Evolutionary conservation across 2,888 invertebrate species (phyloP).

Genomic region (Chaetogeoica ovagalla): DNA sequence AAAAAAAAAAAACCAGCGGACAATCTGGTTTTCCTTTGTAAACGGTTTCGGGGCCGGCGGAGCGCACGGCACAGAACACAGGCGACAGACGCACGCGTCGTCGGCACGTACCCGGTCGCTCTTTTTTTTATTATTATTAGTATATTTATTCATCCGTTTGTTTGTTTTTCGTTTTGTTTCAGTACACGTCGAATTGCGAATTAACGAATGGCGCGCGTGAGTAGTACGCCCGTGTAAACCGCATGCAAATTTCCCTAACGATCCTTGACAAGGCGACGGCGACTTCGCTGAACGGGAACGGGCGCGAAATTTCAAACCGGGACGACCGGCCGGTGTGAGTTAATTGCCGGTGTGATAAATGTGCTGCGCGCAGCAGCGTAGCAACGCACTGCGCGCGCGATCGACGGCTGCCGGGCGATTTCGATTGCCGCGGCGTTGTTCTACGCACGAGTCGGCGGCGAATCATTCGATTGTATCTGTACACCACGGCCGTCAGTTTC

Average conservation of each 20-base stretch:
- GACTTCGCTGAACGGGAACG: not conserved
- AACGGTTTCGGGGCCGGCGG: constrained; percentile 26
- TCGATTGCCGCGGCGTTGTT: no score
- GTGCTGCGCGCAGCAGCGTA: not conserved
- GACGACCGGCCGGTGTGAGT: constrained; percentile 9
- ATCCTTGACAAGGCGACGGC: constrained; percentile 38
- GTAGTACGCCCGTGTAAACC: not conserved
- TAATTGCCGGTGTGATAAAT: constrained; percentile 43
- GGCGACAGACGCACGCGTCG: constrained; percentile 48
- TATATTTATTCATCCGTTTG: constrained; percentile 29
- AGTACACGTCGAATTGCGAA: constrained; percentile 15
- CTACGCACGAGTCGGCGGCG: no score
- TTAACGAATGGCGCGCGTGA: constrained; percentile 23
- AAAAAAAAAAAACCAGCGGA: constrained; percentile 4
- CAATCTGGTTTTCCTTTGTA: constrained; percentile 49
- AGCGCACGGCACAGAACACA: constrained; percentile 29
- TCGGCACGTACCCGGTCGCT: constrained; percentile 21
- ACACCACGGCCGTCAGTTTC: no score
- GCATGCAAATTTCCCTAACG: constrained; percentile 50
- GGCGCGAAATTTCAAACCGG: not conserved
- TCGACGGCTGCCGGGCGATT: not conserved
- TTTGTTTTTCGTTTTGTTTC: not conserved
- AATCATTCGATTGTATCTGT: no score
- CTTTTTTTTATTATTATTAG: not conserved
- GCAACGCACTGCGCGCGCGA: no score